A percentile compares a stretch with the other conserved stretches of the same genome.
Evolutionary conservation across 2,113 vertebrate species (phyloP).

Genomic region (Rostratula benghalensis): DNA sequence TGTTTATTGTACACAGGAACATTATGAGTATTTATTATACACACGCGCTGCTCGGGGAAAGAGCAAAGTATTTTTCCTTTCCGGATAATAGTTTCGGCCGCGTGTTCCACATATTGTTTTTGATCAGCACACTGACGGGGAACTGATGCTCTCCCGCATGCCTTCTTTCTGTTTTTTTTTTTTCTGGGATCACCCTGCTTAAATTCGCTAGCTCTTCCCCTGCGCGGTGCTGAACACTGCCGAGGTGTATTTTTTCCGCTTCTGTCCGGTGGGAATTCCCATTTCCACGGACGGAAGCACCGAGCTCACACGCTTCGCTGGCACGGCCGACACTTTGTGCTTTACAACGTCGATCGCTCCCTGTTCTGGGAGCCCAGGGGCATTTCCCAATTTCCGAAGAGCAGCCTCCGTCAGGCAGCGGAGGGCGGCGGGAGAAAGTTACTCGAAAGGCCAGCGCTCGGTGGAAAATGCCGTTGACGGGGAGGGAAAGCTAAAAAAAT

Average conservation of each 20-base stretch:
- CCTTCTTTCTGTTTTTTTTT: no score
- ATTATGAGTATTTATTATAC: neutral
- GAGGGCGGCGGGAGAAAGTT: neutral
- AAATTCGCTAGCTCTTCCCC: neutral
- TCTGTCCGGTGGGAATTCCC: neutral
- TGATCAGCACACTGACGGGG: neutral
- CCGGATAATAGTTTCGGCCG: neutral
- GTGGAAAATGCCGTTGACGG: neutral
- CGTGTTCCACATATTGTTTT: neutral
- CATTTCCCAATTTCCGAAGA: neutral
- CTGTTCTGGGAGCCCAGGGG: neutral
- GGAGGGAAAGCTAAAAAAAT: neutral
- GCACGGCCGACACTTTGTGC: neutral
- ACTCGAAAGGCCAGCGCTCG: neutral
- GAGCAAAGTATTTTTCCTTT: neutral
- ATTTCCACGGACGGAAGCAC: accelerated
- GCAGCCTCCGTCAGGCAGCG: neutral
- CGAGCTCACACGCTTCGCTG: neutral
- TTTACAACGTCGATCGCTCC: neutral
- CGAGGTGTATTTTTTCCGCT: neutral
- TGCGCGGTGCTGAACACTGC: neutral
- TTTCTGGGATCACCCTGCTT: neutral
- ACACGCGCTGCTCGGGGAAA: neutral
- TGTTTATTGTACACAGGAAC: neutral
- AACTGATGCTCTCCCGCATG: no score